phyloP scores from a whole-genome alignment of 2,113 vertebrate genomes.

The Syrmaticus mikado region DNA sequence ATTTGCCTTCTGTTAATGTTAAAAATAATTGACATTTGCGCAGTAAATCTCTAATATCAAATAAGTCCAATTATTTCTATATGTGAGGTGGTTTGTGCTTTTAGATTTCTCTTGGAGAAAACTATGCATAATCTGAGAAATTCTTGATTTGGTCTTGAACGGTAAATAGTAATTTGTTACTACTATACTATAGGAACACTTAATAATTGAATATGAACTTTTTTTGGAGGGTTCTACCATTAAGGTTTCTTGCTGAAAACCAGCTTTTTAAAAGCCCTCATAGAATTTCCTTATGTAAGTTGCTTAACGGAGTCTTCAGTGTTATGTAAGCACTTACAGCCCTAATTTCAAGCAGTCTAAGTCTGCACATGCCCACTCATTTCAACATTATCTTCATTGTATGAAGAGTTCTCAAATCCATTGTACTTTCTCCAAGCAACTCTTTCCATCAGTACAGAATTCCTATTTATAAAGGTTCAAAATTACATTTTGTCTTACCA shows the following conservation, averaged over 20 bases:
- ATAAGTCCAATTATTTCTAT: neutral
- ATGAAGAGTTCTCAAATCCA: neutral
- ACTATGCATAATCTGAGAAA: neutral
- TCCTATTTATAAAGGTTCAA: slow-evolving; percentile 1
- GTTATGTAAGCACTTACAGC: slow-evolving; percentile 43
- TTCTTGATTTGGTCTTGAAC: slow-evolving; percentile 5
- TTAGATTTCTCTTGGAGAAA: slow-evolving; percentile 6
- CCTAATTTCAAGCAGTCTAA: neutral
- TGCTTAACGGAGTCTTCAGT: neutral
- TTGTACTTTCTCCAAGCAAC: neutral
- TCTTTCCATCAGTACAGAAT: neutral
- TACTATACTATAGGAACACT: slow-evolving; percentile 1
- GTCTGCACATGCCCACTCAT: slow-evolving; percentile 21
- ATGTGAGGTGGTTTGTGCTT: neutral
- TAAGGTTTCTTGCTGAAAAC: neutral
- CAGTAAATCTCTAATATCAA: neutral
- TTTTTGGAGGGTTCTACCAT: neutral
- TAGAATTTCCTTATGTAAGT: slow-evolving; percentile 4
- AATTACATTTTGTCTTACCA: neutral
- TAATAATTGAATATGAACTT: neutral
- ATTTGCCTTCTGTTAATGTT: neutral
- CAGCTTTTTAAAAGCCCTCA: neutral
- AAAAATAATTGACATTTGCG: neutral
- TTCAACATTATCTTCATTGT: neutral
- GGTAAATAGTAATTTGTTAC: slow-evolving; percentile 1